Base-by-base conservation (phyloP, 2,113 vertebrate species). In the Lagopus leucura region DNA sequence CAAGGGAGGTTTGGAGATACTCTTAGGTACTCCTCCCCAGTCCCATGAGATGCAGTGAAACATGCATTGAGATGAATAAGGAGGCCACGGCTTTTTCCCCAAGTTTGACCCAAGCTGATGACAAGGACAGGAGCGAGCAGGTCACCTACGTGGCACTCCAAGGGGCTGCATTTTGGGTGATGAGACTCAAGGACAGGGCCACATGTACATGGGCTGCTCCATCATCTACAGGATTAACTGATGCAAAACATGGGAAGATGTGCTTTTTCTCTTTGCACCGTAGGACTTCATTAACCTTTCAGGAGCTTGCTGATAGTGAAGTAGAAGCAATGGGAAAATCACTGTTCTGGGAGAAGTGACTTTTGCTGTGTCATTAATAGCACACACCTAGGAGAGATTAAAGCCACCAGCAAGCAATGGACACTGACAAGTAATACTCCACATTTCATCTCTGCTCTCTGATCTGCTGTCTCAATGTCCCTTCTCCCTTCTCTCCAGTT, bases 281-380 rank as follows among this genome's bases (percentile, higher is more conserved):
- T 96, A 96, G 89, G 72, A 82, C 85, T 93, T 94, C 88, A 95
- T 93, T 92, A 96, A 92, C 93, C 91, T 95, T 97, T 94, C 93
- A 90, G 91, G 61, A 94, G 73, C 82, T 88, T 91, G 85, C 85
- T 61, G 77, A 5, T 24, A 92, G 82, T 77, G 43, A 90, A 89
- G 64, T 9, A 64, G 85, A 86, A 89, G 87, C 60, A 85, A 86
- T n/a, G 42, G 69, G 85, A 78, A 88, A 93, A 89, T 89, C 79
- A 71, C 50, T 64, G 55, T 85, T 88, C 47, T 70, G 6, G 6
- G 47, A 73, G 69, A 86, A 47, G 67, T 34, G 47, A 88, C 45
- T 89, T 94, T 38, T 79, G 45, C 60, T 3, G 0, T 17, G 38
- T 6, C 58, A 60, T 42, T 82, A 71, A 82, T 13, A 61, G 48